Base-by-base conservation (phyloP, 2,113 vertebrate genomes). In the Antigone vipio region DNA sequence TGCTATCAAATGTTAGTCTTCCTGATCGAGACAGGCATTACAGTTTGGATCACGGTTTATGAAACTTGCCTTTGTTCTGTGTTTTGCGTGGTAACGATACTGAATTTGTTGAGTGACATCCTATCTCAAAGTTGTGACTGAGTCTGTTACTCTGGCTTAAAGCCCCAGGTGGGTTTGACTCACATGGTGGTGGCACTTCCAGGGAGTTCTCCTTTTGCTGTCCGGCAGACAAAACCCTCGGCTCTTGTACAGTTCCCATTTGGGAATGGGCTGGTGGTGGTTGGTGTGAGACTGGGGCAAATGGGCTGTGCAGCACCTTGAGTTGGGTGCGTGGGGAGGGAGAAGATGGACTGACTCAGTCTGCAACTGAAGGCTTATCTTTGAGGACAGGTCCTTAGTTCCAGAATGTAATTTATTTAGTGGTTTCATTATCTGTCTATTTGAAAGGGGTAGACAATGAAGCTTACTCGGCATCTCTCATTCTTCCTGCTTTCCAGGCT, bases 381-480 rank as follows among this genome's bases (percentile, higher is more conserved):
- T 22, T 26, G 67, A 35, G 86, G 66, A 42, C 15, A 14, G 26
- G 15, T 38, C 32, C 83, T 50, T 21, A 42, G 14, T 85, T 67
- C 17, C 32, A 42, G 18, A 8, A 4, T 11, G 9, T 8, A 4
- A 14, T 11, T 53, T 15, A 4, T 55, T 52, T 45, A 5, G 7
- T 49, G 53, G 20, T 35, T 68, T 58, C 22, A 1, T 9, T 30
- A 3, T 23, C 47, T 62, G 32, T 42, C 35, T 62, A 0, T 24
- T 62, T 64, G 14, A 59, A 78, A 73, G 59, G 15, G n/a, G 27
- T 6, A 3, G 38, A 2, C 66, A 32, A 0, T 27, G 55, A 8
- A 47, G 1, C 16, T 92, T 12, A 1, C 29, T 63, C 0, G 3
- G 1, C 0, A 0, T 15, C 0, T 49, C n/a, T 87, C n/a, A 1